These are phyloP conservation scores for Vulpes vulpes DNA, from an alignment of 2,113 vertebrate genomes.

Conservation along the genomic window DNA sequence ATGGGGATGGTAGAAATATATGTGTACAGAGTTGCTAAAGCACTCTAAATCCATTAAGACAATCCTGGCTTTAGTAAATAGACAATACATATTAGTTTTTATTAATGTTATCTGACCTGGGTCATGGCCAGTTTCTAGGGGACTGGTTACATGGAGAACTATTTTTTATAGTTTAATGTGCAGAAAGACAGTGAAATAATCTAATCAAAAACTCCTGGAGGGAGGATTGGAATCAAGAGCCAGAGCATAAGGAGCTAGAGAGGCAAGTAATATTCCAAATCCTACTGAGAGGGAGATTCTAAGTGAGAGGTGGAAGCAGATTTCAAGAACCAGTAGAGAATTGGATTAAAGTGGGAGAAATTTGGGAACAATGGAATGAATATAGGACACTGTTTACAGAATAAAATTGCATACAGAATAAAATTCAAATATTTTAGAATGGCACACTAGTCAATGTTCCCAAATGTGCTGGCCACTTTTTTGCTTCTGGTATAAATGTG, in stretches of 20 bases:
- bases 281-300: neutral
- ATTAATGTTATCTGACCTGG: neutral
- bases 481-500: neutral
- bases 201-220: neutral
- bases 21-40: neutral
- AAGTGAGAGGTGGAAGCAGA: neutral
- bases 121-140: neutral
- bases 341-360: neutral
- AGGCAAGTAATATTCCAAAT: neutral
- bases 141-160: neutral
- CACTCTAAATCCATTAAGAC: neutral
- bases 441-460: neutral
- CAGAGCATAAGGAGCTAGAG: neutral
- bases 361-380: neutral
- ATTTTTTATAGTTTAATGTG: neutral
- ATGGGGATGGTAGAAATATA: neutral
- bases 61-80: neutral
- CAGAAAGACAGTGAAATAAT: neutral
- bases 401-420: neutral
- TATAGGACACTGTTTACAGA: neutral
- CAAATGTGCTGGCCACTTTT: neutral
- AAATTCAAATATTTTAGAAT: neutral
- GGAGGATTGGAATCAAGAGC: neutral
- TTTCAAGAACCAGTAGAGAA: neutral
- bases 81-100: neutral